Conservation (phyloP, 2,797 vertebrate species). For the Etheostoma perlongum region DNA sequence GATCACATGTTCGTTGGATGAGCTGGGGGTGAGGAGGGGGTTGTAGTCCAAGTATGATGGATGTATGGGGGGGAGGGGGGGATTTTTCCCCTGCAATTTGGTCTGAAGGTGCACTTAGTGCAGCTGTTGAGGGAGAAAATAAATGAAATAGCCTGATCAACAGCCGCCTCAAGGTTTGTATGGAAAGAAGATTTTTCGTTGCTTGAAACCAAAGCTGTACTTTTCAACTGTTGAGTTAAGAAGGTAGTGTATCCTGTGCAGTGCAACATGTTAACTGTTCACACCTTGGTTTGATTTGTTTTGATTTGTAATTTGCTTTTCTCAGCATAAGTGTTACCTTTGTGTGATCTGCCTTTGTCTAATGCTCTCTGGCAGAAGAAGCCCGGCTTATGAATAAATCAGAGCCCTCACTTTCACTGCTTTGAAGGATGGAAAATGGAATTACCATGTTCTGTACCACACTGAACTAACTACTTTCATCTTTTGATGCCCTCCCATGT, state of each 20-base stretch:
- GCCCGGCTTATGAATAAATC: slow-evolving; percentile 84
- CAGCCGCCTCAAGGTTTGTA: neutral
- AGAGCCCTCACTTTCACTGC: slow-evolving; percentile 74
- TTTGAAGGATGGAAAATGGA: slow-evolving; percentile 76
- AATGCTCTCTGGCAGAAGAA: slow-evolving; percentile 76
- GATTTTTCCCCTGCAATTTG: too few species aligned
- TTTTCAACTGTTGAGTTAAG: slow-evolving; percentile 5
- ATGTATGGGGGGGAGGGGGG: too few species aligned
- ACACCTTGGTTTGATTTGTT: slow-evolving; percentile 70
- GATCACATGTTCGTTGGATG: too few species aligned
- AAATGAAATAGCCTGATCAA: slow-evolving; percentile 55
- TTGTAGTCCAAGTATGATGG: too few species aligned
- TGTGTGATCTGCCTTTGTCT: slow-evolving; percentile 73
- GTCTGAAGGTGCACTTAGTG: too few species aligned
- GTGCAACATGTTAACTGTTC: slow-evolving; percentile 38
- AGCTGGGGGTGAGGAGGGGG: too few species aligned
- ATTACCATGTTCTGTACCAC: slow-evolving; percentile 76
- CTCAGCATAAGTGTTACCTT: slow-evolving; percentile 74
- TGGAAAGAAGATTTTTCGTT: neutral
- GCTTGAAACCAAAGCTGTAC: slow-evolving; percentile 1
- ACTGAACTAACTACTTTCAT: slow-evolving; percentile 68
- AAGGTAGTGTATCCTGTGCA: slow-evolving; percentile 12
- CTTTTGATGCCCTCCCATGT: slow-evolving; percentile 24
- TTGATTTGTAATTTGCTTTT: slow-evolving; percentile 76
- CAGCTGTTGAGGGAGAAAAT: neutral